phyloP scores from a whole-genome alignment of 2,113 vertebrate species.

The Pluvianellus socialis region DNA sequence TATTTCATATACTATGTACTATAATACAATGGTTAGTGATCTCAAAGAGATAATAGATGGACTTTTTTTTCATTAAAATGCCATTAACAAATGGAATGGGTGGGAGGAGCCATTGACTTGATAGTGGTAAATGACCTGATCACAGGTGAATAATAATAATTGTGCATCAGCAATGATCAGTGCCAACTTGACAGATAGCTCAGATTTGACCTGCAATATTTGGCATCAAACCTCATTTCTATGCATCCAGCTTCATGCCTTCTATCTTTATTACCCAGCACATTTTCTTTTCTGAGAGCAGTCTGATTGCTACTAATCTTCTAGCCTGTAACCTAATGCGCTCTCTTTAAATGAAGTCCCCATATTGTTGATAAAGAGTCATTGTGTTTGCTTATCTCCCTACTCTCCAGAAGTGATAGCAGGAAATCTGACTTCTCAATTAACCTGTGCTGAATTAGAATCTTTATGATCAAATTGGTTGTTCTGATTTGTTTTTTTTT shows the following conservation, averaged over 20 bases:
- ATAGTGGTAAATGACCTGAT: conserved; percentile 39
- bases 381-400: conserved; percentile 52
- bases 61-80: conserved; percentile 42
- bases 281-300: conserved; percentile 50
- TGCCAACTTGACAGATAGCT: conserved; percentile 55
- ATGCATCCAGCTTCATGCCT: conserved; percentile 36
- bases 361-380: conserved; percentile 57
- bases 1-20: conserved; percentile 21
- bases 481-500: not conserved
- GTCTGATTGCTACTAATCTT: conserved; percentile 60
- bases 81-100: conserved; percentile 26
- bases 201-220: conserved; percentile 14
- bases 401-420: conserved; percentile 47
- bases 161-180: not conserved
- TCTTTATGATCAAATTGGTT: conserved; percentile 22
- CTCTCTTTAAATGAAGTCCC: conserved; percentile 58
- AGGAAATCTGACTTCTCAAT: conserved; percentile 65
- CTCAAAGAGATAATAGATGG: conserved; percentile 12
- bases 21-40: conserved; percentile 1
- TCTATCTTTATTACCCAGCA: conserved; percentile 55
- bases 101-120: conserved; percentile 31
- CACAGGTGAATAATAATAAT: conserved; percentile 54
- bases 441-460: conserved; percentile 58
- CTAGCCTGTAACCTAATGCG: conserved; percentile 53
- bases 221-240: conserved; percentile 58